These are phyloP conservation scores for Phengaris alcon DNA, from an alignment of 2,888 invertebrate genomes.

Conservation along the genomic window DNA sequence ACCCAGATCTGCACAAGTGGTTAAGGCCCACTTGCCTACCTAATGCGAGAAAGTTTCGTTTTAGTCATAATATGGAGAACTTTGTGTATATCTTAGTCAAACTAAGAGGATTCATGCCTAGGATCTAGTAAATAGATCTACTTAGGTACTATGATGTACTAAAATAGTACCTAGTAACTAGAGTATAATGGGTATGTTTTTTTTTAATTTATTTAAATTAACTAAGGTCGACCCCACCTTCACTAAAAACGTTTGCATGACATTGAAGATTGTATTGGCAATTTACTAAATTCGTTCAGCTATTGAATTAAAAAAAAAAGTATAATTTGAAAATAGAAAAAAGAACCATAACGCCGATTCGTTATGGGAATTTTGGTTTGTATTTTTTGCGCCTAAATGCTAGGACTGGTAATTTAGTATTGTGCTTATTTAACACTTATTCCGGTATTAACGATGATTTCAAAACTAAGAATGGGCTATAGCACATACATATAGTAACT, in stretches of 20 bases:
- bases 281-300: slow-evolving; percentile 18
- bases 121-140: no score
- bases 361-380: background rate
- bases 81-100: no score
- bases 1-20: no score
- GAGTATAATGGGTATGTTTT: background rate
- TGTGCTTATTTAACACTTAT: background rate
- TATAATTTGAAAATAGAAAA: background rate
- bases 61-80: no score
- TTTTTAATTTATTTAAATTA: background rate
- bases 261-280: slow-evolving; percentile 12
- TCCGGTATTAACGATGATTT: no score
- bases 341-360: background rate
- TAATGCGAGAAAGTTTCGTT: no score
- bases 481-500: no score
- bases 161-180: no score
- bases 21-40: no score
- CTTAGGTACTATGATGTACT: no score
- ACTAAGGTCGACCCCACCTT: background rate
- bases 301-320: slow-evolving; percentile 7
- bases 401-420: background rate
- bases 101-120: no score
- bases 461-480: no score
- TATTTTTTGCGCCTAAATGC: background rate
- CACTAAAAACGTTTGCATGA: background rate